Conservation (phyloP, 2,113 vertebrate species). For the Progne subis region DNA sequence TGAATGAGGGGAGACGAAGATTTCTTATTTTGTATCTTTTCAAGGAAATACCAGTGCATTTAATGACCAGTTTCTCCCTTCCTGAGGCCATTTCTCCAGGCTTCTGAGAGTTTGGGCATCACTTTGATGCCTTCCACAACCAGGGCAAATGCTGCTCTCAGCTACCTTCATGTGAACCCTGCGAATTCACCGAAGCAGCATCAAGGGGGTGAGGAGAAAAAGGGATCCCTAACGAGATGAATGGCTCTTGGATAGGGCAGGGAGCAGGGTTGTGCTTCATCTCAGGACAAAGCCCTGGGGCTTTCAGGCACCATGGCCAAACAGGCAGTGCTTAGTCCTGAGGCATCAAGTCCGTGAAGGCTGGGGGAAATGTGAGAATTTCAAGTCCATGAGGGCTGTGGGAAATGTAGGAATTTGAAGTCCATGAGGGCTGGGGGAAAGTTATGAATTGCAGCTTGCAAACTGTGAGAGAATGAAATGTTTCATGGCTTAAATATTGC, state of each 20-base stretch:
- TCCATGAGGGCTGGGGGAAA: background rate
- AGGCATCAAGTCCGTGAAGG: background rate
- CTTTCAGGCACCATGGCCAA: background rate
- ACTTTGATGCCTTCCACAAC: background rate
- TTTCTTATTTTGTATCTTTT: background rate
- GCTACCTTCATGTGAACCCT: background rate
- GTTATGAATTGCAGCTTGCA: background rate
- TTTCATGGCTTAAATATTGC: background rate
- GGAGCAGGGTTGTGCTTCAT: background rate
- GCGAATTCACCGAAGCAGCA: background rate
- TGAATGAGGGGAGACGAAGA: background rate
- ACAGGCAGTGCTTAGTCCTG: background rate
- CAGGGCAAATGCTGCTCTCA: background rate
- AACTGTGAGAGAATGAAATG: background rate
- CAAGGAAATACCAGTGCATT: slow-evolving; percentile 3
- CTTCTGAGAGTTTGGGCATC: background rate
- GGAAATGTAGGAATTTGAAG: background rate
- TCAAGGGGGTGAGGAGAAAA: background rate
- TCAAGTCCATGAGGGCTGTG: background rate
- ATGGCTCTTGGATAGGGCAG: background rate
- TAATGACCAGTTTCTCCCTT: slow-evolving; percentile 41
- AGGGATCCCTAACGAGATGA: background rate
- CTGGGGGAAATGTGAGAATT: background rate
- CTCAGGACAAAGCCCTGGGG: background rate
- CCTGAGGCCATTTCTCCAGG: background rate